Evolutionary conservation across 2,888 invertebrate species (phyloP), one percentile per base, ranked within the genome.

Genomic region (Trichacis sp.): DNA sequence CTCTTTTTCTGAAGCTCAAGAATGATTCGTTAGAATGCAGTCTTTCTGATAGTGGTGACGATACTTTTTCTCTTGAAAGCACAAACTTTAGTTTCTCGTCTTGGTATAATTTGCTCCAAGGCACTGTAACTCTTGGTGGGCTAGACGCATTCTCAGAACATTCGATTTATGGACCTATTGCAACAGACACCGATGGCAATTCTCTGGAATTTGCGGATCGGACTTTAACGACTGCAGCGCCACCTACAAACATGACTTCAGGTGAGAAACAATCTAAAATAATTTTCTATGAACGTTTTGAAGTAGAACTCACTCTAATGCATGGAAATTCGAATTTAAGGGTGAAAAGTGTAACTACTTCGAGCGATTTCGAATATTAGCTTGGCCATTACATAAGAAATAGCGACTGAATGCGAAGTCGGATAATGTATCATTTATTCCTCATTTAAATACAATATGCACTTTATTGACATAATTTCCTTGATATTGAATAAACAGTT

Each of bases 1-100:
- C 89, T 48, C 86, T 93, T 48, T 84, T 88, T 46, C 80, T 91
- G 15, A 85, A 85, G 62, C 85, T 89, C 17, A 87, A 74, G 40
- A 80, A 80, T 29, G 76, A 81, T 48, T 78, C 79, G 0, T 71
- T 84, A 46, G 81, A 77, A 49, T 81, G 81, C 36, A 75, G 75
- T 1, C 80, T 77, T 46, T 69, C 53, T 4, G 71, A 73, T 18
- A 78, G 77, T 46, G 75, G 74, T 15, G 83, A 84, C 2, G 83
- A 81, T 1, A 64, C 64, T 1, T 54, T 68, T 1, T 70, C 76
- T 0, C 73, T 72, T 14, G 68, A 75, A 3, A 81, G 79, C 61
- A 57, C 70, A 0, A 79, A 80, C 63, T 84, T 84, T 53, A 81
- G 68, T 56, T 83, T 79, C 19, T 69, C 74, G 0, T 58, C 76